phyloP scores from a whole-genome alignment of 1,140 invertebrate species.

The Drosophila ambigua region DNA sequence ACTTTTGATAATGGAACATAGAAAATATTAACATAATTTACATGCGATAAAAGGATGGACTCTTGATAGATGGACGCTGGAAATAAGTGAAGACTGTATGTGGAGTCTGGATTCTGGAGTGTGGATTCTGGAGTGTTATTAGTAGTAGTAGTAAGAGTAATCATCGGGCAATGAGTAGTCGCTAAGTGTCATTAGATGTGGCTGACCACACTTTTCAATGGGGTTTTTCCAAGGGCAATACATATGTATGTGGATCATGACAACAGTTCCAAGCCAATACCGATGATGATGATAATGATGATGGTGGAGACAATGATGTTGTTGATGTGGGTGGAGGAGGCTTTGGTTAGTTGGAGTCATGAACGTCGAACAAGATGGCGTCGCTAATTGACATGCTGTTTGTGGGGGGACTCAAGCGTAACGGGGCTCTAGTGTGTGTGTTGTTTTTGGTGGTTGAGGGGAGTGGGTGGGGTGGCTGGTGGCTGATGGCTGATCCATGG shows the following conservation, averaged over 20 bases:
- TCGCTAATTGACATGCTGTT: conserved; percentile 67
- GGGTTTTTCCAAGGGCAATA: conserved; percentile 29
- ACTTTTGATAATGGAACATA: no score
- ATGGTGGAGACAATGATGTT: conserved; percentile 1
- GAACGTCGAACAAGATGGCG: conserved; percentile 66
- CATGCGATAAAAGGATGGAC: no score
- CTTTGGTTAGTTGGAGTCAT: conserved; percentile 59
- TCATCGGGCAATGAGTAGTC: no score
- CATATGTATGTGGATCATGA: conserved; percentile 10
- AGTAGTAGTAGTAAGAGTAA: no score
- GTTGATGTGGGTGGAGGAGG: conserved; percentile 20
- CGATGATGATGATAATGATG: conserved; percentile 17
- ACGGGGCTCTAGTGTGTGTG: conserved; percentile 27
- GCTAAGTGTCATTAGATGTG: no score
- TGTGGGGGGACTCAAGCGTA: conserved; percentile 61
- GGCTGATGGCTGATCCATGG: conserved; percentile 2
- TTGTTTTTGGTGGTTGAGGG: no score
- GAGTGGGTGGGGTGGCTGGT: neutral
- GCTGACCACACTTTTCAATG: no score
- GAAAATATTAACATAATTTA: no score
- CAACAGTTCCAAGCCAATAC: conserved; percentile 3
- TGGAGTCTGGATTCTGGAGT: no score
- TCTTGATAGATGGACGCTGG: no score
- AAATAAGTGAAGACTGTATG: no score
- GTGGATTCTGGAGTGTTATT: no score